A percentile compares a stretch with the other conserved stretches of the same genome.
phyloP scores from a whole-genome alignment of 2,797 vertebrate species.

The Catharus ustulatus region DNA sequence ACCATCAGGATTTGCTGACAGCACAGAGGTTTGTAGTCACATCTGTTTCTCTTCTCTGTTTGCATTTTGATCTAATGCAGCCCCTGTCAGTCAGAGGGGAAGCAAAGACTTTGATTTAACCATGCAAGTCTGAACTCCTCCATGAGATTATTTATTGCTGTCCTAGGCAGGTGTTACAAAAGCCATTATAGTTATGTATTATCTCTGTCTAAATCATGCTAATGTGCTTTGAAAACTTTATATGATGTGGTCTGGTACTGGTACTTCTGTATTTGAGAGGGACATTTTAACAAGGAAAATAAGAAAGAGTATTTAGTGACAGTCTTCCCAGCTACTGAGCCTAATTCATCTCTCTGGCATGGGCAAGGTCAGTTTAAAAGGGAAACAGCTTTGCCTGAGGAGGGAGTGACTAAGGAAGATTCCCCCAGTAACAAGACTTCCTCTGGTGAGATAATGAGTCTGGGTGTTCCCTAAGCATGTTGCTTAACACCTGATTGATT shows the following conservation, averaged over 20 bases:
- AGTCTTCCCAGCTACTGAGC: background rate
- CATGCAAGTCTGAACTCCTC: background rate
- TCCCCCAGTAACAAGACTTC: background rate
- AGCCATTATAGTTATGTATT: background rate
- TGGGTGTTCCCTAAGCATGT: background rate
- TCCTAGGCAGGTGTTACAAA: background rate
- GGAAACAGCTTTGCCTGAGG: background rate
- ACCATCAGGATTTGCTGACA: background rate
- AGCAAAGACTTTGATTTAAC: background rate
- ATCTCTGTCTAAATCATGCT: background rate
- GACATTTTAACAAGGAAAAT: background rate
- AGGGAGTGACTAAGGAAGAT: background rate
- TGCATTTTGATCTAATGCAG: background rate
- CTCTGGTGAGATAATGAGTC: background rate
- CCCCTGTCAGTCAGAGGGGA: background rate
- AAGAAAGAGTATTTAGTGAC: background rate
- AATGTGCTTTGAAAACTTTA: background rate
- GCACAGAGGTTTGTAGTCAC: background rate
- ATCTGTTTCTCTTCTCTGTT: background rate
- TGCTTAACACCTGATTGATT: background rate
- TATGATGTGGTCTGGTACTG: background rate
- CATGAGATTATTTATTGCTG: background rate
- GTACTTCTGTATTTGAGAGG: background rate
- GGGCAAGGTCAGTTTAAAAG: background rate
- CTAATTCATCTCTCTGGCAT: background rate